These are phyloP conservation scores for Polydesmus complanatus DNA, from an alignment of 2,888 invertebrate species.

Conservation along the genomic window DNA sequence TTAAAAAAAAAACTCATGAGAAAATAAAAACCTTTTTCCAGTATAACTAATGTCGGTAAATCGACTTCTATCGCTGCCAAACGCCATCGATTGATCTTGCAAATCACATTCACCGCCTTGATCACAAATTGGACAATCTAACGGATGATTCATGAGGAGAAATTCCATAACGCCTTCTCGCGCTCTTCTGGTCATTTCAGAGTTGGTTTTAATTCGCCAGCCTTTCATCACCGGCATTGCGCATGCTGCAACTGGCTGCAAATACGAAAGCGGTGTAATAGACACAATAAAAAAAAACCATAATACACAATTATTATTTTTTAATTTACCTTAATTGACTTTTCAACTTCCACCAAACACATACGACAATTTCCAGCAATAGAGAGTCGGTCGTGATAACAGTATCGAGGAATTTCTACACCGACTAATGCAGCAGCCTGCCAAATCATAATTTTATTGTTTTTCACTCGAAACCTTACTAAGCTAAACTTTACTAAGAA, in stretches of 20 bases:
- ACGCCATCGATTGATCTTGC: conserved; percentile 99
- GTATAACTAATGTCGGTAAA: conserved; percentile 82
- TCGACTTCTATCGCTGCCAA: conserved; percentile 85
- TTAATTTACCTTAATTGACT: conserved; percentile 61
- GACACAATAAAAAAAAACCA: neutral
- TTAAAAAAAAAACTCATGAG: neutral
- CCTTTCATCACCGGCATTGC: conserved; percentile 99
- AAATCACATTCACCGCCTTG: conserved; percentile 58
- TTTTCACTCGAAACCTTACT: neutral
- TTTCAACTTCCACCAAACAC: conserved; percentile 99
- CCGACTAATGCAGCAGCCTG: conserved; percentile 90
- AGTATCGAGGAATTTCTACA: conserved; percentile 96
- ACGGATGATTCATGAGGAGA: conserved; percentile 89
- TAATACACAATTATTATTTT: neutral
- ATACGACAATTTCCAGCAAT: conserved; percentile 99
- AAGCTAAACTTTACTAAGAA: neutral
- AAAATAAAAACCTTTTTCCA: conserved; percentile 58
- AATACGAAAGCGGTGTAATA: neutral
- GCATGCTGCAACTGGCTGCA: conserved; percentile 85
- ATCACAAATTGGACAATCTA: conserved; percentile 99
- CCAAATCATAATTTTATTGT: conserved; percentile 20
- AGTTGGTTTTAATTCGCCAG: conserved; percentile 96
- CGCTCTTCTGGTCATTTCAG: conserved; percentile 71
- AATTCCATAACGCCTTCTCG: conserved; percentile 96
- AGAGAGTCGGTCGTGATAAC: conserved; percentile 95